Percentiles rank a stretch among this genome's conserved stretches.
phyloP scores from a whole-genome alignment of 1,140 invertebrate genomes.

The Sitophilus oryzae region DNA sequence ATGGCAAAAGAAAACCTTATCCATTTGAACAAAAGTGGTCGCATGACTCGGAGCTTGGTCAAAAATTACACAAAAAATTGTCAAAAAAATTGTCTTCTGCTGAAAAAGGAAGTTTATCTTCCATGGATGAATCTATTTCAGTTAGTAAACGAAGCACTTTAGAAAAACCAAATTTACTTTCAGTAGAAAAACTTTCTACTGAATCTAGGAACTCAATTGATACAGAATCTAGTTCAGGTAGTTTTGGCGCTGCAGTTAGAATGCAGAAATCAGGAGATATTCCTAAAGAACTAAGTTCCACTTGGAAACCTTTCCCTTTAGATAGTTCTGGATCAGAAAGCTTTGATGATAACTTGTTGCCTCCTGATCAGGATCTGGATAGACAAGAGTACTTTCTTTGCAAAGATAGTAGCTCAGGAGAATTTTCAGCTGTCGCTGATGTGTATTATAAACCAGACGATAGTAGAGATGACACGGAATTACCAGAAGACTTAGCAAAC shows the following conservation, averaged over 20 bases:
- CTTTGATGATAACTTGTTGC: constrained; percentile 72
- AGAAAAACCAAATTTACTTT: constrained; percentile 35
- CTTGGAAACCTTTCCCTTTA: constrained; percentile 73
- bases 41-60: constrained; percentile 41
- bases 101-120: constrained; percentile 39
- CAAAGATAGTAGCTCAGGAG: constrained; percentile 35
- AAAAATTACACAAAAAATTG: constrained; percentile 40
- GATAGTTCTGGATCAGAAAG: constrained; percentile 71
- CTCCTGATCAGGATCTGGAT: constrained; percentile 61
- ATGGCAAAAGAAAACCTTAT: constrained; percentile 39
- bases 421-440: constrained; percentile 34
- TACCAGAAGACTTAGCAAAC: constrained; percentile 67
- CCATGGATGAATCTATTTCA: constrained; percentile 38
- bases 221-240: constrained; percentile 68
- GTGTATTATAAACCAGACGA: constrained; percentile 51
- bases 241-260: constrained; percentile 52
- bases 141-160: constrained; percentile 31
- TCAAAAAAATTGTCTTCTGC: constrained; percentile 40
- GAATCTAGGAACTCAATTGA: constrained; percentile 63
- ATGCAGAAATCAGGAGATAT: constrained; percentile 54
- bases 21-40: constrained; percentile 45
- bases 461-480: constrained; percentile 53
- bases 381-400: constrained; percentile 48
- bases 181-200: constrained; percentile 43
- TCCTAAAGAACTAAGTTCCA: constrained; percentile 61